Percentiles rank a stretch among this genome's conserved stretches.
These are phyloP conservation scores for Lagorchestes hirsutus DNA, from an alignment of 2,797 vertebrate genomes.

Conservation along the genomic window DNA sequence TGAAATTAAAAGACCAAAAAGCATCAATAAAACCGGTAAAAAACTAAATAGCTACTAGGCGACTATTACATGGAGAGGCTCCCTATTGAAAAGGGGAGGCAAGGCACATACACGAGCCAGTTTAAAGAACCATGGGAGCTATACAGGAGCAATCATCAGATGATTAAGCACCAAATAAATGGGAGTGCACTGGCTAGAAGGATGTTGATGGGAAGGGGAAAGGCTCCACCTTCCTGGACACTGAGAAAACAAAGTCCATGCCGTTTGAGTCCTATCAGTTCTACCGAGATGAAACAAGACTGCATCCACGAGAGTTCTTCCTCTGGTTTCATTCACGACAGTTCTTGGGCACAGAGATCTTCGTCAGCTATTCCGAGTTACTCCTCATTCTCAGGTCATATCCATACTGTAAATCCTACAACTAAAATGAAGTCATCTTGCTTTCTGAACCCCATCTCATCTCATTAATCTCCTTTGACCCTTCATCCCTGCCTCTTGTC, in stretches of 20 bases:
- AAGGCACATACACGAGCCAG: not conserved
- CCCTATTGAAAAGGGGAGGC: not conserved
- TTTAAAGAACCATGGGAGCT: not conserved
- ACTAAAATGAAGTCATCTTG: not conserved
- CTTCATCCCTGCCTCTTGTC: not conserved
- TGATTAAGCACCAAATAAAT: not conserved
- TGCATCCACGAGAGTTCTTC: not conserved
- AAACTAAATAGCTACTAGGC: not conserved
- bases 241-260: conserved; percentile 32
- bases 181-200: not conserved
- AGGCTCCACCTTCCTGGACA: not conserved
- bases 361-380: not conserved
- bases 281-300: not conserved
- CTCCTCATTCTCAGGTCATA: not conserved
- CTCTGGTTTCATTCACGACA: not conserved
- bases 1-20: not conserved
- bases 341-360: not conserved
- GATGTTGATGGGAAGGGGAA: not conserved
- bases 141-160: not conserved
- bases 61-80: not conserved
- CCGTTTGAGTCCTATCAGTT: not conserved
- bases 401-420: not conserved
- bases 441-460: not conserved
- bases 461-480: not conserved
- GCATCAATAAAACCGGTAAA: not conserved